Evolutionary conservation across 2,113 vertebrate genomes (phyloP).

Genomic region (Ceyx melanurus): DNA sequence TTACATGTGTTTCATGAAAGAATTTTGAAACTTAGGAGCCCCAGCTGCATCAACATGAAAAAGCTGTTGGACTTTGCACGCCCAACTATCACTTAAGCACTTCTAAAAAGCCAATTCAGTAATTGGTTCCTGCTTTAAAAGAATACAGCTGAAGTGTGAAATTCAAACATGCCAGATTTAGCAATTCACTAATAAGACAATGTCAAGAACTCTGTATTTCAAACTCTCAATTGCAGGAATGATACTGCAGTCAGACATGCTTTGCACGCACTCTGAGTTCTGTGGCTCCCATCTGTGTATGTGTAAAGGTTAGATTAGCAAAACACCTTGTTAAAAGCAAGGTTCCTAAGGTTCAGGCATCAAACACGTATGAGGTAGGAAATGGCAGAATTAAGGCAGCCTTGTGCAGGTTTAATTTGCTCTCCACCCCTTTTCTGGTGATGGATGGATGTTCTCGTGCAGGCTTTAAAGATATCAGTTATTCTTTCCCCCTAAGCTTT

Average conservation of each 20-base stretch:
- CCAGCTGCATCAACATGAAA: not conserved
- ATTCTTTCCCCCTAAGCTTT: not conserved
- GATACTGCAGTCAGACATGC: not conserved
- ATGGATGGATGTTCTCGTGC: not conserved
- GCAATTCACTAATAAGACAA: not conserved
- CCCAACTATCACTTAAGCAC: not conserved
- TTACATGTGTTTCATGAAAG: not conserved
- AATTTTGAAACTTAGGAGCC: not conserved
- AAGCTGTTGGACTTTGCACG: not conserved
- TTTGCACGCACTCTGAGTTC: not conserved
- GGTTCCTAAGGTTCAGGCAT: not conserved
- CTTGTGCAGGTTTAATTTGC: not conserved
- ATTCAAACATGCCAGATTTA: not conserved
- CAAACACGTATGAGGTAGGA: not conserved
- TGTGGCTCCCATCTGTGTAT: not conserved
- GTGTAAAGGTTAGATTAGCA: not conserved
- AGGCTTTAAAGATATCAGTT: not conserved
- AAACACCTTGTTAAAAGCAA: slow-evolving; percentile 8
- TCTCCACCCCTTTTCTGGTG: not conserved
- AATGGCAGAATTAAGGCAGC: not conserved
- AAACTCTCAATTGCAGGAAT: not conserved
- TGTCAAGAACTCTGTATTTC: not conserved
- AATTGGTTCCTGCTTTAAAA: slow-evolving; percentile 18
- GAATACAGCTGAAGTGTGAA: not conserved
- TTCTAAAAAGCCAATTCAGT: slow-evolving; percentile 15